These are phyloP conservation scores for Forbesichthys agassizii DNA, from an alignment of 2,113 vertebrate species.

Conservation along the genomic window DNA sequence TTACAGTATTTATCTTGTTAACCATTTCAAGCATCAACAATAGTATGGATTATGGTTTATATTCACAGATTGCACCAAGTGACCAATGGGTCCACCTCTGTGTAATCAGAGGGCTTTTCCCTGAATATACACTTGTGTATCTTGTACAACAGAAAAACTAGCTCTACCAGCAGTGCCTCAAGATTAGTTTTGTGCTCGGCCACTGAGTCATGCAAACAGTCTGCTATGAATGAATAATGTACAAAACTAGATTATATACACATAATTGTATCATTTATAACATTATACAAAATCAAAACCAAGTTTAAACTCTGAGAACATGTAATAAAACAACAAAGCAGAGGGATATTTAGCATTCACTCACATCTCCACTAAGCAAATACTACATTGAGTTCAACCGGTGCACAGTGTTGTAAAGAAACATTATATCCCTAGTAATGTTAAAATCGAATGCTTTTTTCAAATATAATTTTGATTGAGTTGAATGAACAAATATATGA, in stretches of 20 bases:
- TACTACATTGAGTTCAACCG: conserved; percentile 28
- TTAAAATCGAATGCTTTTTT: conserved; percentile 15
- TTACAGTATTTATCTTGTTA: conserved; percentile 26
- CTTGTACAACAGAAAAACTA: conserved; percentile 1
- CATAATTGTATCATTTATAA: conserved; percentile 12
- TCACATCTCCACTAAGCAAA: conserved; percentile 25
- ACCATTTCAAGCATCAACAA: conserved; percentile 36
- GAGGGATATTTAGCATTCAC: conserved; percentile 11
- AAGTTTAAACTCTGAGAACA: conserved; percentile 27
- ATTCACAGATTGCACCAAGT: conserved; percentile 64
- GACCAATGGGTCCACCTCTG: conserved; percentile 64
- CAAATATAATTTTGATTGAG: conserved; percentile 38
- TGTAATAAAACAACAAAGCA: conserved; percentile 28
- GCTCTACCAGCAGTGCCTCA: conserved; percentile 23
- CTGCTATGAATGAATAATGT: conserved; percentile 37
- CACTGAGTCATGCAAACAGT: conserved; percentile 53
- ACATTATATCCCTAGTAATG: conserved; percentile 21
- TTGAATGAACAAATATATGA: conserved; percentile 25
- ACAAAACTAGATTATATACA: conserved; percentile 47
- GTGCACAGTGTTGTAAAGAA: conserved; percentile 57
- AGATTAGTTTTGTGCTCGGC: conserved; percentile 57
- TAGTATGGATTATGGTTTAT: conserved; percentile 33
- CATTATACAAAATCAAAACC: conserved; percentile 28
- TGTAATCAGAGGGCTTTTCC: conserved; percentile 56
- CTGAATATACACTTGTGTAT: conserved; percentile 46